Evolutionary conservation across 2,113 vertebrate genomes (phyloP), one percentile per base, ranked within the genome.

Genomic region (Xiphophorus couchianus): DNA sequence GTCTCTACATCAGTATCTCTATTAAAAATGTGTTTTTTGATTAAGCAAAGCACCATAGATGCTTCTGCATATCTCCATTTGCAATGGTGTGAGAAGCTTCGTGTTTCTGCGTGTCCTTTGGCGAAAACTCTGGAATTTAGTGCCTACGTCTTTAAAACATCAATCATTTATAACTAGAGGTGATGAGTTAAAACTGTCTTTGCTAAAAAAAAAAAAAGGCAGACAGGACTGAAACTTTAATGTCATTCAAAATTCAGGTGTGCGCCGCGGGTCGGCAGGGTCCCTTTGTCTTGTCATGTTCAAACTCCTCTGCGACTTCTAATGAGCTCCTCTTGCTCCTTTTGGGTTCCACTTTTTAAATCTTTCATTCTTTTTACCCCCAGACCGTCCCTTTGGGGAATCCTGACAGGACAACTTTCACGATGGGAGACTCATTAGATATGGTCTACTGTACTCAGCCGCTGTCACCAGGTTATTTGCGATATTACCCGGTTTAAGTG

Each of bases 211-310:
- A 35, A 11, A 37, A 37, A 17, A 31, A 11, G 29, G 11, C 12
- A 27, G n/a, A 30, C 29, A 62, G 28, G 31, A n/a, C 64, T 25
- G 25, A 11, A 37, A 66, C 22, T n/a, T 66, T 22, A 30, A 42
- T 13, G 6, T 67, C n/a, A 67, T 44, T 69, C 48, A 54, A 11
- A 33, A 69, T 54, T 51, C 29, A 54, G 28, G 44, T 69, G 67
- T 51, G 42, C 5, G 44, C 44, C 31, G 17, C 37, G 29, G 66
- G 37, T 67, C 66, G 44, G 8, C 42, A 31, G 10, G 19, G 44
- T 22, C 19, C 5, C 44, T 54, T 69, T 31, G 28, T 54, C 67
- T 31, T 31, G 67, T 39, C 69, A 37, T 39, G 35, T 71, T 71
- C 22, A 61, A 71, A 71, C 22, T 58, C 27, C 60, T 42, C 28